These are phyloP conservation scores for Diadegma fenestrale DNA, from an alignment of 2,888 invertebrate species.

Conservation along the genomic window DNA sequence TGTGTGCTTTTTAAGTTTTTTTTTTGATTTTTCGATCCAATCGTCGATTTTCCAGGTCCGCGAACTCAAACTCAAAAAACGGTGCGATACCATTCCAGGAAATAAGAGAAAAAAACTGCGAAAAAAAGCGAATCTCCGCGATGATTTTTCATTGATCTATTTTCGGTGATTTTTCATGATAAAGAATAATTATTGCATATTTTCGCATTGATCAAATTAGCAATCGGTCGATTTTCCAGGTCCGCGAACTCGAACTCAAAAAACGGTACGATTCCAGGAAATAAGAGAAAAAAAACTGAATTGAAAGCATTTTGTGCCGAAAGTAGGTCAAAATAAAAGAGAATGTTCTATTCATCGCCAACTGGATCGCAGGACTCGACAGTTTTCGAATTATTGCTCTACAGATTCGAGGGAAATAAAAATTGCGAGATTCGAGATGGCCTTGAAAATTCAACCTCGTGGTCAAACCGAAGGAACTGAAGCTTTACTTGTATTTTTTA, in stretches of 20 bases:
- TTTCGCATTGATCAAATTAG: neutral
- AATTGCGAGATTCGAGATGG: neutral
- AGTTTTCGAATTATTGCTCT: neutral
- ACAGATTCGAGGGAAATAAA: neutral
- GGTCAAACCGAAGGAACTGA: neutral
- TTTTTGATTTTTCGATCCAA: too few species aligned
- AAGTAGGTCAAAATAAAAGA: neutral
- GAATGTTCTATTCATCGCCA: neutral
- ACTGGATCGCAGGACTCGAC: neutral
- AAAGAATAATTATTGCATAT: neutral
- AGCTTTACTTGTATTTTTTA: neutral
- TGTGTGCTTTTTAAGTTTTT: too few species aligned
- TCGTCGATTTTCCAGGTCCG: neutral
- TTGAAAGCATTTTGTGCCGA: neutral
- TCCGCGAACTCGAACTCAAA: too few species aligned
- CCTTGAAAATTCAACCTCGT: neutral
- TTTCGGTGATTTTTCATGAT: neutral
- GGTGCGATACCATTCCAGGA: neutral
- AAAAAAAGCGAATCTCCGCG: neutral
- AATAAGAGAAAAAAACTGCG: neutral
- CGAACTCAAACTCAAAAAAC: neutral
- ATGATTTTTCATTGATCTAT: neutral
- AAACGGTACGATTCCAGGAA: neutral
- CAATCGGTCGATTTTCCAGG: neutral
- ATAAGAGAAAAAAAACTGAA: neutral